A percentile compares a stretch with the other conserved stretches of the same genome.
phyloP scores from a whole-genome alignment of 2,888 invertebrate genomes.

The Ophion obscuratus region DNA sequence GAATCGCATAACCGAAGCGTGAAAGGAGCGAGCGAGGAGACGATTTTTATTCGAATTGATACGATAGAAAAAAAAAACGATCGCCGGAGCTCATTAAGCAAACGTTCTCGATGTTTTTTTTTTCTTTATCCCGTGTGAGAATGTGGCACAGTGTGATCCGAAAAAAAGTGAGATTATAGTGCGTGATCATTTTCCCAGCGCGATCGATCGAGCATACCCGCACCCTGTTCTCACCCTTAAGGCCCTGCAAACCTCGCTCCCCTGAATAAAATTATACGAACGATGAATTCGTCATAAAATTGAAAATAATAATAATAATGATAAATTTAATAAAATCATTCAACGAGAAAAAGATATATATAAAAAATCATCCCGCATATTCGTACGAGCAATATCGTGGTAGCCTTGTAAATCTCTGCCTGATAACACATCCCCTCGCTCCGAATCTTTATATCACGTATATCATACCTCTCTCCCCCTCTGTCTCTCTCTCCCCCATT shows the following conservation, averaged over 20 bases:
- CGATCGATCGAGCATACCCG: background rate
- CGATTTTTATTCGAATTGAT: constrained; percentile 43
- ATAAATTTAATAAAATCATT: constrained; percentile 36
- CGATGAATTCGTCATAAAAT: constrained; percentile 38
- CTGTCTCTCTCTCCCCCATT: background rate
- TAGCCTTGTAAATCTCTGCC: constrained; percentile 72
- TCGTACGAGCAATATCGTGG: constrained; percentile 76
- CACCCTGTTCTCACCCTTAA: background rate
- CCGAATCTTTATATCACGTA: constrained; percentile 71
- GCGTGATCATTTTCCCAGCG: constrained; percentile 35
- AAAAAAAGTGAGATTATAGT: constrained; percentile 15
- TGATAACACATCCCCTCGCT: constrained; percentile 64
- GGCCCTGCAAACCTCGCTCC: background rate
- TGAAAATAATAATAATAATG: constrained; percentile 24
- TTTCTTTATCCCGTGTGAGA: constrained; percentile 45
- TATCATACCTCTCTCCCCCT: constrained; percentile 60
- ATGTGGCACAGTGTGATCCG: too few relatives aligned
- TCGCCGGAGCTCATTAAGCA: constrained; percentile 37
- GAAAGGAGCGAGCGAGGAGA: constrained; percentile 25
- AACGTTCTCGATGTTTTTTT: background rate
- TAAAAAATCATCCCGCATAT: constrained; percentile 67
- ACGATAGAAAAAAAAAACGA: constrained; percentile 14
- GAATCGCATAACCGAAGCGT: background rate
- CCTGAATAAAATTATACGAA: constrained; percentile 19
- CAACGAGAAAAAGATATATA: constrained; percentile 22